Percentiles rank a stretch among this genome's conserved stretches.
These are phyloP conservation scores for Rhincodon typus DNA, from an alignment of 2,797 vertebrate genomes.

Conservation along the genomic window DNA sequence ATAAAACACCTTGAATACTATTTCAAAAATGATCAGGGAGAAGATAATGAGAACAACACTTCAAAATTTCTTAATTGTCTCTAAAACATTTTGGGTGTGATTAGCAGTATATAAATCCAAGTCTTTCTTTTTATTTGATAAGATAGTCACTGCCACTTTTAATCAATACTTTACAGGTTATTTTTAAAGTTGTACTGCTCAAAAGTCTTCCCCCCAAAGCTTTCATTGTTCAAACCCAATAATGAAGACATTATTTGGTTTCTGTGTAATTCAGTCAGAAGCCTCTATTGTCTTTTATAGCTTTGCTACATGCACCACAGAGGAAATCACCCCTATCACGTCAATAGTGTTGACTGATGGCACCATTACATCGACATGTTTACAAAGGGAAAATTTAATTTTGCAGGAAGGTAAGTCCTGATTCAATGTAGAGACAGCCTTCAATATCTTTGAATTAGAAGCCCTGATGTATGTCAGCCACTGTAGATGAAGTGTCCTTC, in stretches of 20 bases:
- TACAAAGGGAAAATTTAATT: not conserved
- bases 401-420: not conserved
- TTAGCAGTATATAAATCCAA: not conserved
- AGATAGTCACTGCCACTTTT: not conserved
- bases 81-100: not conserved
- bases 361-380: not conserved
- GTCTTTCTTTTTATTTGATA: not conserved
- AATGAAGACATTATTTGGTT: too few relatives aligned
- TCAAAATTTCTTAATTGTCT: not conserved
- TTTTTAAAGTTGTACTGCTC: not conserved
- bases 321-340: not conserved
- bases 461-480: constrained; percentile 22
- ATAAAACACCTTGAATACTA: not conserved
- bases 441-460: constrained; percentile 30
- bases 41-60: too few relatives aligned
- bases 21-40: not conserved
- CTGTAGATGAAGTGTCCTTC: not conserved
- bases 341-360: not conserved
- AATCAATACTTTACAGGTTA: not conserved
- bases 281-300: not conserved
- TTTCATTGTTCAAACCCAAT: not conserved
- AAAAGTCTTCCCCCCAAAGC: not conserved
- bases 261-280: not conserved
- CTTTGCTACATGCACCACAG: not conserved
- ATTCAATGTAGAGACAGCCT: not conserved